Base-by-base conservation (phyloP, 2,888 invertebrate genomes). In the Stenodera caucasica region DNA sequence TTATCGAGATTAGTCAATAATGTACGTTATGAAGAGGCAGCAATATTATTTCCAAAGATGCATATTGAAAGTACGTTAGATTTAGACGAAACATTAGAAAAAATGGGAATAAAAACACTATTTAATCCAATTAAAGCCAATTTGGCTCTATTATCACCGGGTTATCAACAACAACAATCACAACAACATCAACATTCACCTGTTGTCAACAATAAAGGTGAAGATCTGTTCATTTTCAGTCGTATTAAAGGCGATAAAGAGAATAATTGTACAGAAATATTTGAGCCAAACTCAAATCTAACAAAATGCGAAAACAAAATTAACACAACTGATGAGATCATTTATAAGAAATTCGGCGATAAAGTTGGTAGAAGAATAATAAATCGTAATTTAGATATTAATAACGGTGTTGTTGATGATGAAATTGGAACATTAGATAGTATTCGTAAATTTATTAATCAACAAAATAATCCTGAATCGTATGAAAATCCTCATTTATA, bases 31-130 rank as follows among this genome's bases (percentile, higher is more conserved):
- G 80, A 80, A 6, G 80, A 83, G 6, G 82, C 86, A 26, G 80
- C 89, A 2, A 75, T 89, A 0, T 81, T 86, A 32, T 82, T 89
- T 33, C 92, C 92, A 0, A 90, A 88, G 76, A 88, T 93, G 88
- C 86, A 88, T 68, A 78, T 93, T 1, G 84, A 86, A 63, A 85
- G 82, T 51, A 84, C 82, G 0, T 70, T 85, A 2, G 82, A 84
- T 66, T 76, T 92, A 45, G 85, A 83, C 59, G 64, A 80, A 0
- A 71, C 85, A 0, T 78, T 92, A 3, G 77, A 84, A 64, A 73
- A 77, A 2, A 74, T 92, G 58, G 90, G 90, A 0, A 74, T 91
- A 0, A 74, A 76, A 1, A 83, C 88, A 0, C 80, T 93, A 61
- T 93, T 94, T 74, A 76, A 82, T 60, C 83, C 85, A 0, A 67